Percentiles rank a stretch among this genome's conserved stretches.
Evolutionary conservation across 2,797 vertebrate genomes (phyloP).

Genomic region (Hemitrygon akajei): DNA sequence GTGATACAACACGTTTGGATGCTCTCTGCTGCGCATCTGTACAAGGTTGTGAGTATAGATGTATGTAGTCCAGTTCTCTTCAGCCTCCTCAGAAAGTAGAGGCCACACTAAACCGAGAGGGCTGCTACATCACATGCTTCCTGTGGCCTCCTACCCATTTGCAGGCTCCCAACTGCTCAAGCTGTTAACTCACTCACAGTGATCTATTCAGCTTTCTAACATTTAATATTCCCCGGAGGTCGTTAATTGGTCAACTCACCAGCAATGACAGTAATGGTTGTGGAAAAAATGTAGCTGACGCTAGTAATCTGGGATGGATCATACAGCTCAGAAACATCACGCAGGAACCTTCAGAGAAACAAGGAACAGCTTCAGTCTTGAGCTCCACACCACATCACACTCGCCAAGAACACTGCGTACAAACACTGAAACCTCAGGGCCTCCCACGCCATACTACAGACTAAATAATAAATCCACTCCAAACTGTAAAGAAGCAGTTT

Average conservation of each 20-base stretch:
- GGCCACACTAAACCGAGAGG: background rate
- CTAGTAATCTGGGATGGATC: conserved; percentile 80
- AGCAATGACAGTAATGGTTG: conserved; percentile 68
- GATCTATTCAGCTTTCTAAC: background rate
- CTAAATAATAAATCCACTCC: background rate
- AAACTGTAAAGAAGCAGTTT: no score
- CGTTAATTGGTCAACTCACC: conserved; percentile 58
- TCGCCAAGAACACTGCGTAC: background rate
- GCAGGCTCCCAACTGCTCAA: no score
- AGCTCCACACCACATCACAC: background rate
- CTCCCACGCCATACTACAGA: background rate
- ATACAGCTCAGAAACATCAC: conserved; percentile 77
- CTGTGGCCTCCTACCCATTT: conserved; percentile 8
- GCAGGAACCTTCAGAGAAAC: conserved; percentile 69
- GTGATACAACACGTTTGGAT: no score
- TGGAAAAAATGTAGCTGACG: conserved; percentile 82
- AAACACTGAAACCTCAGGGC: background rate
- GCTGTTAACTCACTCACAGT: background rate
- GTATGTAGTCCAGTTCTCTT: no score
- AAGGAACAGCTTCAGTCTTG: conserved; percentile 4
- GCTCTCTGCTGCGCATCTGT: no score
- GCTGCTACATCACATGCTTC: background rate
- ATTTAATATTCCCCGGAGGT: background rate
- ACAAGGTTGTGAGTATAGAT: no score
- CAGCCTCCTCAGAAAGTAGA: no score